phyloP scores from a whole-genome alignment of 2,797 vertebrate genomes.

The Pseudopleuronectes americanus region DNA sequence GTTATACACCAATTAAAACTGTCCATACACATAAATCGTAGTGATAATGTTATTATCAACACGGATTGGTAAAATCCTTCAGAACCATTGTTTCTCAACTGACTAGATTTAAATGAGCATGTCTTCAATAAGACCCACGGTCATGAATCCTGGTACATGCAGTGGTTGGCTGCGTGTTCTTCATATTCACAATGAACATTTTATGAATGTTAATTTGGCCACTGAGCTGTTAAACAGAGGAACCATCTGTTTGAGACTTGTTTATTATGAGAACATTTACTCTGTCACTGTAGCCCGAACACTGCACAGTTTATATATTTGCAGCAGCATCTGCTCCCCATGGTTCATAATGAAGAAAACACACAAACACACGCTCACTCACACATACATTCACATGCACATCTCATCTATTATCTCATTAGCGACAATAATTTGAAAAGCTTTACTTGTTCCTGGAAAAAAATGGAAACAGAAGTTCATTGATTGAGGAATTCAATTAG shows the following conservation, averaged over 20 bases:
- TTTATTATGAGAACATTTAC: constrained; percentile 36
- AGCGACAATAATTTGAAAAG: constrained; percentile 43
- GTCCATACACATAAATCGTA: neutral
- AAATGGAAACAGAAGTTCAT: constrained; percentile 41
- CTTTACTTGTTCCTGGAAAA: constrained; percentile 48
- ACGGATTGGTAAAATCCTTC: neutral
- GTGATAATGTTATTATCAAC: neutral
- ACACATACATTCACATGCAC: neutral
- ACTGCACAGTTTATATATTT: constrained; percentile 23
- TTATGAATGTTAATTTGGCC: constrained; percentile 26
- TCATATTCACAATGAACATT: constrained; percentile 30
- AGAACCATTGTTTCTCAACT: neutral
- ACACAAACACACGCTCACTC: constrained; percentile 13
- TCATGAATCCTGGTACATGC: constrained; percentile 13
- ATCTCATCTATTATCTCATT: constrained; percentile 35
- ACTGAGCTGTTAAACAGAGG: constrained; percentile 29
- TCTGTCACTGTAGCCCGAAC: constrained; percentile 14
- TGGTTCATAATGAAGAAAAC: constrained; percentile 25
- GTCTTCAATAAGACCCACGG: neutral
- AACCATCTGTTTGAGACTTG: constrained; percentile 34
- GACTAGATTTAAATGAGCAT: constrained; percentile 1
- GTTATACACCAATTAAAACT: neutral
- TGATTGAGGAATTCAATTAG: constrained; percentile 56
- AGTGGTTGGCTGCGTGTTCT: constrained; percentile 26
- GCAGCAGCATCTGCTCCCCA: constrained; percentile 48